phyloP scores from a whole-genome alignment of 2,113 vertebrate genomes.

The Corythoichthys haematopterus region DNA sequence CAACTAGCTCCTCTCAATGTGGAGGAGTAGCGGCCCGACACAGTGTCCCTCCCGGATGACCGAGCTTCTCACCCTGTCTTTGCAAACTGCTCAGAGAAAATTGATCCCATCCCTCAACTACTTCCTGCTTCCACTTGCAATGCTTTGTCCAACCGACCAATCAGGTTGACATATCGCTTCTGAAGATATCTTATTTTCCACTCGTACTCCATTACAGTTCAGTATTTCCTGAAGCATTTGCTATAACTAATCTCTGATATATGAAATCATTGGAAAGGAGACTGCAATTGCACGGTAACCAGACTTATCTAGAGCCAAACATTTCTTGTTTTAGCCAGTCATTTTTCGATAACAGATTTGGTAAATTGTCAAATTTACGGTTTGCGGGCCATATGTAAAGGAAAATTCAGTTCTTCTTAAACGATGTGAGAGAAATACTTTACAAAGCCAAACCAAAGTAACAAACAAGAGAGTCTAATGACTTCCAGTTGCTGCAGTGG shows the following conservation, averaged over 20 bases:
- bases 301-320: conserved; percentile 1
- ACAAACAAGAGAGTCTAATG: conserved; percentile 36
- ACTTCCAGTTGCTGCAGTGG: conserved; percentile 39
- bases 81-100: not conserved
- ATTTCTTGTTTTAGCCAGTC: conserved; percentile 6
- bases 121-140: not conserved
- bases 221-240: not conserved
- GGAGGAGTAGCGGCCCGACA: no score
- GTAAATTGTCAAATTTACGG: conserved; percentile 12
- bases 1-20: no score
- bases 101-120: not conserved
- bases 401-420: conserved; percentile 18
- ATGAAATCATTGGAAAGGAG: not conserved
- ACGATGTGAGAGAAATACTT: conserved; percentile 4
- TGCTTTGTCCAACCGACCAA: not conserved
- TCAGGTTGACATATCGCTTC: not conserved
- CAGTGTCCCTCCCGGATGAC: no score
- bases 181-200: not conserved
- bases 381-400: not conserved
- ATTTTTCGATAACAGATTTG: conserved; percentile 21
- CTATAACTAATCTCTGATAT: not conserved
- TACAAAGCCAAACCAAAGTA: conserved; percentile 35
- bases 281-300: not conserved
- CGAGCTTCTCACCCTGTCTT: not conserved
- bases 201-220: not conserved